These are phyloP conservation scores for Diloba caeruleocephala DNA, from an alignment of 2,888 invertebrate species.

Conservation along the genomic window DNA sequence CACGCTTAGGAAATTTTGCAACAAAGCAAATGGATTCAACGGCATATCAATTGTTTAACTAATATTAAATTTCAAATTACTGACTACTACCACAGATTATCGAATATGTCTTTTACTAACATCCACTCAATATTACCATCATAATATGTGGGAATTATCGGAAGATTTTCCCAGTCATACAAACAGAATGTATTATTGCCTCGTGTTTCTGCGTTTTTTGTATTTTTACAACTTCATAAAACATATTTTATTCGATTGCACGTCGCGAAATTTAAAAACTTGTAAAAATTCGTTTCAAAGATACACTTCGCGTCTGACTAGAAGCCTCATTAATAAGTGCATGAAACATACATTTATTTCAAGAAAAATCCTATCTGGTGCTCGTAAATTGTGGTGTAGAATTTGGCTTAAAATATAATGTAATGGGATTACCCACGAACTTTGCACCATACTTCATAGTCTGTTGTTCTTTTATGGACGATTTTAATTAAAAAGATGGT, in stretches of 20 bases:
- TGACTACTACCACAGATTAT: conserved; percentile 71
- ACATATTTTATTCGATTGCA: conserved; percentile 24
- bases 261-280: conserved; percentile 25
- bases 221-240: conserved; percentile 26
- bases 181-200: conserved; percentile 30
- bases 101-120: conserved; percentile 64
- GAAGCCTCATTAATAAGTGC: conserved; percentile 30
- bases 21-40: no score
- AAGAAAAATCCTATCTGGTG: conserved; percentile 3
- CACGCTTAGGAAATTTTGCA: conserved; percentile 28
- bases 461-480: conserved; percentile 23
- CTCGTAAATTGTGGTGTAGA: conserved; percentile 1
- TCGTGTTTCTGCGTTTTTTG: conserved; percentile 15
- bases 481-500: conserved; percentile 48
- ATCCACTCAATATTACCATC: conserved; percentile 49
- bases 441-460: conserved; percentile 16
- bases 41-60: no score
- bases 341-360: conserved; percentile 32
- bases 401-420: conserved; percentile 7
- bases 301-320: conserved; percentile 11
- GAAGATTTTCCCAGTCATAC: conserved; percentile 37
- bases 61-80: conserved; percentile 64
- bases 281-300: conserved; percentile 42
- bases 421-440: conserved; percentile 24
- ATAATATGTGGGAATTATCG: conserved; percentile 50